These are phyloP conservation scores for Sebastolobus alascanus DNA, from an alignment of 2,797 vertebrate species.

Conservation along the genomic window DNA sequence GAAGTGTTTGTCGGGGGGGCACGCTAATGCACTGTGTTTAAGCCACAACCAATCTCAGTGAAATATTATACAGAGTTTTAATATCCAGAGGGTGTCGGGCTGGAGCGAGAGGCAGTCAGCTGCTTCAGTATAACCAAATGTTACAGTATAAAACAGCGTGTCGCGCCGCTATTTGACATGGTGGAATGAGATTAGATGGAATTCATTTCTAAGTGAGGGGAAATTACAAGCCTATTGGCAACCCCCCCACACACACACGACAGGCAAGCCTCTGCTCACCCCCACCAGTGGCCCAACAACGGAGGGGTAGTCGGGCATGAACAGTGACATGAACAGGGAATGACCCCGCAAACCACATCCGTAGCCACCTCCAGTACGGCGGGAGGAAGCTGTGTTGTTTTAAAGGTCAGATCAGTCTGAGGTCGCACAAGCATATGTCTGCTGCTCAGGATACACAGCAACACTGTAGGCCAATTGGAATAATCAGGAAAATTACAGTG, in stretches of 20 bases:
- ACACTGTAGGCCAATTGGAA: constrained; percentile 17
- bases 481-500: not conserved
- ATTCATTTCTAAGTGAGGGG: constrained; percentile 89
- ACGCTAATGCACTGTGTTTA: constrained; percentile 87
- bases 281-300: constrained; percentile 72
- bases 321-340: constrained; percentile 84
- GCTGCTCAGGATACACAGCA: constrained; percentile 31
- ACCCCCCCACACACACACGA: constrained; percentile 38
- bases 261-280: constrained; percentile 61
- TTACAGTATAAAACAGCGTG: constrained; percentile 88
- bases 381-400: constrained; percentile 77
- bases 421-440: constrained; percentile 67
- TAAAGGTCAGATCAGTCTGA: constrained; percentile 76
- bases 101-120: constrained; percentile 82
- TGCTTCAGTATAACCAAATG: constrained; percentile 88
- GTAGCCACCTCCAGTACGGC: constrained; percentile 62
- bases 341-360: constrained; percentile 82
- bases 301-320: constrained; percentile 82
- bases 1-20: constrained; percentile 87
- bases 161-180: constrained; percentile 86
- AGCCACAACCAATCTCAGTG: constrained; percentile 84
- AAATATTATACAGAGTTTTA: constrained; percentile 85
- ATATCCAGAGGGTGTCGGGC: constrained; percentile 86
- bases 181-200: constrained; percentile 89
- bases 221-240: constrained; percentile 85